Evolutionary conservation across 30 jellyfish, hydroid and myxozoan genomes (phyloP).

Genomic region (Morbakka virulenta): DNA sequence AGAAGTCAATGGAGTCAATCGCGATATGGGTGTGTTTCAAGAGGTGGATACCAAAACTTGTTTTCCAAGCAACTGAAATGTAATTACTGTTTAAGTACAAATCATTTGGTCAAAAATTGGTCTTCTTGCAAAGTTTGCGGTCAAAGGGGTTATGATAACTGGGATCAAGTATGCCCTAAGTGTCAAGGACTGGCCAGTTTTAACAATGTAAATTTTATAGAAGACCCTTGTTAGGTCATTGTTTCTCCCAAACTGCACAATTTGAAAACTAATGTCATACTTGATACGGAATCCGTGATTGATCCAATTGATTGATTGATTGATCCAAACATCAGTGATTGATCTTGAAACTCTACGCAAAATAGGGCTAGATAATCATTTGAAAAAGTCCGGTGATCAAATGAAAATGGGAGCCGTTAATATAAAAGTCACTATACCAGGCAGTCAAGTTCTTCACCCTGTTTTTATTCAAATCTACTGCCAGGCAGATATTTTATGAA

Average conservation of each 20-base stretch:
- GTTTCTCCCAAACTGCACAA: slow-evolving; percentile 24
- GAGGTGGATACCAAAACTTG: slow-evolving; percentile 7
- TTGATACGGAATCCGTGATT: slow-evolving; percentile 48
- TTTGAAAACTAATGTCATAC: slow-evolving; percentile 27
- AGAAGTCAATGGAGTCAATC: background rate
- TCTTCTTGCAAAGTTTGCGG: slow-evolving; percentile 74
- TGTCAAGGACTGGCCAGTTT: slow-evolving; percentile 43
- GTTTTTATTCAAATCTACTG: slow-evolving; percentile 10
- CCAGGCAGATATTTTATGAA: slow-evolving; percentile 38
- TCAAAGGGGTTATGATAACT: slow-evolving; percentile 31
- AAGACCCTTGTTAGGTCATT: slow-evolving; percentile 36
- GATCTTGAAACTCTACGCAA: slow-evolving; percentile 13
- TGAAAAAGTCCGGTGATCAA: background rate
- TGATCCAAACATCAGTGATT: slow-evolving; percentile 9
- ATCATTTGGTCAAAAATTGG: slow-evolving; percentile 21
- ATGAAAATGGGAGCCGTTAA: background rate
- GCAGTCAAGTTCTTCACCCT: slow-evolving; percentile 1
- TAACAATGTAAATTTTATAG: slow-evolving; percentile 4
- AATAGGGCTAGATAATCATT: slow-evolving; percentile 1
- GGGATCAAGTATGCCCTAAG: slow-evolving; percentile 23
- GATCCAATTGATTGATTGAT: too few species aligned
- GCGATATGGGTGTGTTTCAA: slow-evolving; percentile 13
- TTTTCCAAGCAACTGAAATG: slow-evolving; percentile 47
- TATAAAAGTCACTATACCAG: slow-evolving; percentile 15
- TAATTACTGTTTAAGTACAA: slow-evolving; percentile 27